A percentile compares a stretch with the other conserved stretches of the same genome.
Conservation (phyloP, 2,797 vertebrate genomes). For the Aselliscus stoliczkanus region DNA sequence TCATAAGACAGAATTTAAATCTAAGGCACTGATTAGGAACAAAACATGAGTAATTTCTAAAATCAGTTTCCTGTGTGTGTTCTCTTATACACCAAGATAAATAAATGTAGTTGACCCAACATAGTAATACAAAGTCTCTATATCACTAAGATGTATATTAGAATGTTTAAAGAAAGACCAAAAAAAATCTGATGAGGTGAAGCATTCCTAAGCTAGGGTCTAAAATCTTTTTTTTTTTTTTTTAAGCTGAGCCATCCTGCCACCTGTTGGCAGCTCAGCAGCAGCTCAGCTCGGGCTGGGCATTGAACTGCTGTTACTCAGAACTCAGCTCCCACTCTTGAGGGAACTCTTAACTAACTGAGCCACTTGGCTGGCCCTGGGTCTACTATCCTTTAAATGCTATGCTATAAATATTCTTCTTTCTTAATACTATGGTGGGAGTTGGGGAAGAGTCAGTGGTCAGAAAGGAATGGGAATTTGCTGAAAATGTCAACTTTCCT, state of each 20-base stretch:
- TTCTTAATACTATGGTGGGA: background rate
- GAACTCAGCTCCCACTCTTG: too few species aligned
- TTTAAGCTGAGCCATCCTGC: too few species aligned
- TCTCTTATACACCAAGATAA: background rate
- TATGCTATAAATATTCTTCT: background rate
- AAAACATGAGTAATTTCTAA: background rate
- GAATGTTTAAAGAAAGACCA: background rate
- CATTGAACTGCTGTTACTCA: too few species aligned
- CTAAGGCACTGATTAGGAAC: background rate
- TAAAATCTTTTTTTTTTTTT: too few species aligned
- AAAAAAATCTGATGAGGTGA: background rate
- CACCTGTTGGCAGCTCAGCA: too few species aligned
- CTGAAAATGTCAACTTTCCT: background rate
- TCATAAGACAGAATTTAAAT: background rate
- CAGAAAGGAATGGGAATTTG: background rate
- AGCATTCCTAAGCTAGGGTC: background rate
- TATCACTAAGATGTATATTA: background rate
- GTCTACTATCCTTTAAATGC: background rate
- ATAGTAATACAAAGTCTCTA: background rate
- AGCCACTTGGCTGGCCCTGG: too few species aligned
- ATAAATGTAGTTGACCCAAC: background rate
- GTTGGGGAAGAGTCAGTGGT: accelerated
- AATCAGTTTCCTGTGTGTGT: background rate
- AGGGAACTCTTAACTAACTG: too few species aligned
- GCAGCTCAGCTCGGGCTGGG: too few species aligned